A percentile compares a stretch with the other conserved stretches of the same genome.
Evolutionary conservation across 30 jellyfish, hydroid and myxozoan species (phyloP).

Genomic region (Sanderia malayensis): DNA sequence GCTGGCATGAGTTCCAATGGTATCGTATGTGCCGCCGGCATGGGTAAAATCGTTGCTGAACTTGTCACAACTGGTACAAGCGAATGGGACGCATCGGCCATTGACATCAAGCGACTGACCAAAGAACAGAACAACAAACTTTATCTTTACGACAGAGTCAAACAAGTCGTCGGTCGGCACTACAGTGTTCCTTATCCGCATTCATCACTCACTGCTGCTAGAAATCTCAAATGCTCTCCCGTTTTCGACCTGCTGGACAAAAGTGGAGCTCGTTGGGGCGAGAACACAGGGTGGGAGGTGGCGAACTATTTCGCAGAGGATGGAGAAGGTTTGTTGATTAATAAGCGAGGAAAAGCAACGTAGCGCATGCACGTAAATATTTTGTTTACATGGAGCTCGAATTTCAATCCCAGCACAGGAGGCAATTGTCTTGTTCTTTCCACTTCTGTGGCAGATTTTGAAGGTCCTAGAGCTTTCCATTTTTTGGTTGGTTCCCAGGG

Average conservation of each 20-base stretch:
- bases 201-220: conserved; percentile 8
- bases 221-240: conserved; percentile 73
- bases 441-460: no score
- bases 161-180: conserved; percentile 26
- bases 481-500: no score
- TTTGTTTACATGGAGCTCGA: no score
- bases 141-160: conserved; percentile 46
- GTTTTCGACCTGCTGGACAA: conserved; percentile 46
- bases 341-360: no score
- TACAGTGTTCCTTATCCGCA: conserved; percentile 66
- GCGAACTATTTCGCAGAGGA: conserved; percentile 47
- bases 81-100: conserved; percentile 44
- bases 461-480: no score
- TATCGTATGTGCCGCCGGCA: conserved; percentile 66
- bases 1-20: conserved; percentile 89
- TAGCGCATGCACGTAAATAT: no score
- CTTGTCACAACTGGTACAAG: conserved; percentile 57
- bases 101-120: conserved; percentile 56
- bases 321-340: conserved; percentile 49
- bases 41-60: conserved; percentile 73
- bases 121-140: conserved; percentile 69
- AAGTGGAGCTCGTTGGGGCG: conserved; percentile 78
- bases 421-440: no score
- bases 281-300: conserved; percentile 78
- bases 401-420: no score